Conservation (phyloP, 2,797 vertebrate genomes). For the Poliocrania exsul region DNA sequence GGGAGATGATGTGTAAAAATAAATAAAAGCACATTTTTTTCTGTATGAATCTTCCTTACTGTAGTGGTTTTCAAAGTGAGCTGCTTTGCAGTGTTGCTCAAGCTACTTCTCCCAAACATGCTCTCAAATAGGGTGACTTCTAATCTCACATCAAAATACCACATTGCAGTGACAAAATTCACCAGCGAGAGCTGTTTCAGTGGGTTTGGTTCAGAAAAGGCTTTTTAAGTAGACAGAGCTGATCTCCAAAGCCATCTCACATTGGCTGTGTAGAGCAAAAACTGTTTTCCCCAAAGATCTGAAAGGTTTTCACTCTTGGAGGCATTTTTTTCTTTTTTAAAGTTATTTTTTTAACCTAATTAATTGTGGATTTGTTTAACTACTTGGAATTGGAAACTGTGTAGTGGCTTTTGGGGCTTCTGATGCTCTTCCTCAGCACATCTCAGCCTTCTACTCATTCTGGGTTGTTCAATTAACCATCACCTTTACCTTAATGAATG, state of each 20-base stretch:
- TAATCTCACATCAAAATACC: conserved; percentile 44
- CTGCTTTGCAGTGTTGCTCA: neutral
- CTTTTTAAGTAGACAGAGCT: neutral
- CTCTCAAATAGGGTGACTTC: conserved; percentile 8
- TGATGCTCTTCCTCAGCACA: neutral
- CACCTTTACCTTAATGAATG: neutral
- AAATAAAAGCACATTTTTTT: conserved; percentile 25
- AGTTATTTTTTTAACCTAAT: neutral
- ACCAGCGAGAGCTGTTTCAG: neutral
- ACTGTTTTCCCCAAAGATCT: neutral
- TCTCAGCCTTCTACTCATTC: neutral
- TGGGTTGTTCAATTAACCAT: neutral
- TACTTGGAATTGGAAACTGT: neutral
- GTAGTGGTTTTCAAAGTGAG: conserved; percentile 4
- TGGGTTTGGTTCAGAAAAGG: neutral
- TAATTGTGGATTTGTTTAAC: neutral
- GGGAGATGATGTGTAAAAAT: conserved; percentile 19
- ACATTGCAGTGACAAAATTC: neutral
- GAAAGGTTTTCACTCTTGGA: neutral
- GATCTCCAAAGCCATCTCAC: neutral
- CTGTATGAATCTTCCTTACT: neutral
- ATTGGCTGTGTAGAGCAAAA: neutral
- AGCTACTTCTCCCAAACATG: neutral
- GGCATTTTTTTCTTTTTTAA: neutral
- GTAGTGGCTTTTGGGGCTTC: neutral